Evolutionary conservation across 2,888 invertebrate genomes (phyloP).

Genomic region (Chrysodeixis includens): DNA sequence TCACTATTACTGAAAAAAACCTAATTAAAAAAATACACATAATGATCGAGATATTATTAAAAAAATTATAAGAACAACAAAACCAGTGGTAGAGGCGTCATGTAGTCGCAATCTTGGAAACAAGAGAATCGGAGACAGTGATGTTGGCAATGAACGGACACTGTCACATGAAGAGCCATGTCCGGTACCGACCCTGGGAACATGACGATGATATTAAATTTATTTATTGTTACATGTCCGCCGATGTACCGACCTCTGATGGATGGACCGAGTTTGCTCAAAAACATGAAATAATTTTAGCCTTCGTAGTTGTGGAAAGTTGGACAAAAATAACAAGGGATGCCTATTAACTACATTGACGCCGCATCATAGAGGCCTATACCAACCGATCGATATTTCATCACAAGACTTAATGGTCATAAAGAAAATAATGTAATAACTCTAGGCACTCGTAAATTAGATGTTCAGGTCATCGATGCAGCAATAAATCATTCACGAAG

Average conservation of each 20-base stretch:
- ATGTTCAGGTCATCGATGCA: constrained; percentile 32
- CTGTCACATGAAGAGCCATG: constrained; percentile 73
- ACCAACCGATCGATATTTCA: background rate
- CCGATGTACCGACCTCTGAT: constrained; percentile 36
- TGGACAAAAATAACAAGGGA: background rate
- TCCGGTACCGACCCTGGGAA: constrained; percentile 77
- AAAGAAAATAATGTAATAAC: background rate
- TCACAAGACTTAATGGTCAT: background rate
- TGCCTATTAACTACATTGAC: background rate
- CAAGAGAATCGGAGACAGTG: constrained; percentile 72
- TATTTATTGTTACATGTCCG: constrained; percentile 69
- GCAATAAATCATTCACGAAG: constrained; percentile 43
- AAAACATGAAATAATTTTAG: constrained; percentile 42
- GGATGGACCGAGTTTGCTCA: constrained; percentile 41
- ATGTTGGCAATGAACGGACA: constrained; percentile 74
- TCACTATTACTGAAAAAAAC: too few species aligned
- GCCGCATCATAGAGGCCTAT: background rate
- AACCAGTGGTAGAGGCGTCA: constrained; percentile 57
- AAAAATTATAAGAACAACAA: background rate
- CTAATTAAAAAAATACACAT: background rate
- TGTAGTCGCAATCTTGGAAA: constrained; percentile 72
- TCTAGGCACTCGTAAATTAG: background rate
- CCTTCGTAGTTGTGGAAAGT: constrained; percentile 25
- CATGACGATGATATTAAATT: constrained; percentile 68
- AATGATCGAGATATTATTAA: background rate